Base-by-base conservation (phyloP, 2,797 vertebrate genomes). In the Sphenopsis melanotis region DNA sequence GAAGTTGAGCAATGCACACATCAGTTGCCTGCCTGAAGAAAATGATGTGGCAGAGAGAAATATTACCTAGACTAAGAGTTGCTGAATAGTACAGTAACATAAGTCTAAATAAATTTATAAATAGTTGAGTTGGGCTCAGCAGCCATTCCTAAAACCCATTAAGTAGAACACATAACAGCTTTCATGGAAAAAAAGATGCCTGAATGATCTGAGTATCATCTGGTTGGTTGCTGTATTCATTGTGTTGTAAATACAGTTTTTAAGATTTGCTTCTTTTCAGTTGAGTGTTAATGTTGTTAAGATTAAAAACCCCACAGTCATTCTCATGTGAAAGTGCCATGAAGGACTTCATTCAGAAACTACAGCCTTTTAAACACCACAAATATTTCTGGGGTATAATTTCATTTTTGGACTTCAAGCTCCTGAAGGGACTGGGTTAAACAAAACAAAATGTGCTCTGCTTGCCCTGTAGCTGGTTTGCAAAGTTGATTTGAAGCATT, bases 131-230 rank as follows among this genome's bases (percentile, higher is more conserved):
- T 87, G 16, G 34, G 21, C 36, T 41, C 30, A n/a, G 46, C 29
- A 88, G 39, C 30, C 70, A 36, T 69, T 85, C 39, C 24, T 61
- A 63, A 86, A 61, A 12, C 4, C 29, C 32, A 3, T n/a, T 83
- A 26, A 24, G 15, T 44, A 63, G 30, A 53, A 39, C 12, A n/a
- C 0, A 0, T 47, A 52, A 46, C 6, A 49, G 12, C 29, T 83
- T 77, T 47, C 16, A 74, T 83, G 29, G 42, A 21, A 72, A 71
- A 66, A 69, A 52, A 69, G 32, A 22, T 39, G 21, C 24, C 60
- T 75, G 50, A 7, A 3, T 61, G 46, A 10, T 64, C 42, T 79
- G 53, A 68, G 6, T 83, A 9, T 81, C 50, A 66, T 7, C 44
- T 80, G 22, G 3, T 60, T 92, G 37, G 24, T 53, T 56, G 11